phyloP scores from a whole-genome alignment of 2,113 vertebrate genomes.

The Rhynchomys soricoides region DNA sequence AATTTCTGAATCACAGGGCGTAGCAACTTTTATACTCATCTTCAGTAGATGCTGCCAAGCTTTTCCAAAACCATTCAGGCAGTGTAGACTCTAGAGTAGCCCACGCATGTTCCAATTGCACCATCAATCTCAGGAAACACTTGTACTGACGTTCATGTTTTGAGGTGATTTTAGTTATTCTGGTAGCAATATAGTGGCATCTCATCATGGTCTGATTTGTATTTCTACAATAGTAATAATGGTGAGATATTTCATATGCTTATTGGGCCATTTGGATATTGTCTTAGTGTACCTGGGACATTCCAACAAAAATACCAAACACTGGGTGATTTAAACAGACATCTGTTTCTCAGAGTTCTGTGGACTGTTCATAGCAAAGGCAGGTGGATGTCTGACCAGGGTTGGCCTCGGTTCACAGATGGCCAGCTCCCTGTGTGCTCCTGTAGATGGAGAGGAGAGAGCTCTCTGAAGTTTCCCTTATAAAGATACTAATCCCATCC shows the following conservation, averaged over 20 bases:
- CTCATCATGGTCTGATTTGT: background rate
- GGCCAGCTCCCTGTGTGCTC: background rate
- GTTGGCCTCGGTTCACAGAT: background rate
- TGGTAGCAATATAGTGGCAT: background rate
- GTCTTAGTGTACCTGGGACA: background rate
- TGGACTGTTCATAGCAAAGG: background rate
- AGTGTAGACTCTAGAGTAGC: background rate
- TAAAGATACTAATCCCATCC: background rate
- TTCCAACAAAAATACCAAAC: background rate
- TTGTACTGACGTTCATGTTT: background rate
- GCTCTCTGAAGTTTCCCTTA: background rate
- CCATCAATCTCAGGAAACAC: background rate
- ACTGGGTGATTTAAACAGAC: background rate
- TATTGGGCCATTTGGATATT: background rate
- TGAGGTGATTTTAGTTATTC: background rate
- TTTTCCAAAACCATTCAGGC: background rate
- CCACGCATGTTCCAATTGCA: background rate
- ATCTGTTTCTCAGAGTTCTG: background rate
- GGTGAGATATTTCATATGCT: background rate
- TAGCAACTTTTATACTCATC: background rate
- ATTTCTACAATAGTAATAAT: background rate
- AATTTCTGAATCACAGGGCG: background rate
- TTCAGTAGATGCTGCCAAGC: background rate
- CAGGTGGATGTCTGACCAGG: background rate
- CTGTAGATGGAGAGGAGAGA: background rate